Conservation (phyloP, 2,888 invertebrate species). For the Sphecodes monilicornis region DNA sequence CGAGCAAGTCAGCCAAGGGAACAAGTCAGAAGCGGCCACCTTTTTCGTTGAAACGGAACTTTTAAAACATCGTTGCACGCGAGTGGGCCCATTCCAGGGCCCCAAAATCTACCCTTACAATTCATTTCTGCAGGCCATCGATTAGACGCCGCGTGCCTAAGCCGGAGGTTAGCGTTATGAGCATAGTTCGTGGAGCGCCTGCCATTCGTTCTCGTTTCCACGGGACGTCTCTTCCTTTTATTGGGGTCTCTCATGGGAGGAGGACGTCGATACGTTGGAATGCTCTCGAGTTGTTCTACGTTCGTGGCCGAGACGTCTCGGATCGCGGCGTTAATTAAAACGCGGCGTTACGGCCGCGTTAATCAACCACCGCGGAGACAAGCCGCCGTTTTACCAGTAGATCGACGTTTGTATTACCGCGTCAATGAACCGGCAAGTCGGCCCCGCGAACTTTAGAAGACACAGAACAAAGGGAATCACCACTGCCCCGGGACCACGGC, state of each 20-base stretch:
- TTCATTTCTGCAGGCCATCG: conserved; percentile 54
- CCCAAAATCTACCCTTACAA: conserved; percentile 8
- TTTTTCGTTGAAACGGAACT: background rate
- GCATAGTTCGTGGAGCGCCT: conserved; percentile 25
- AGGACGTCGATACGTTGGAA: conserved; percentile 17
- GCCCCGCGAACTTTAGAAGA: conserved; percentile 5
- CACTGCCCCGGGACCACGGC: background rate
- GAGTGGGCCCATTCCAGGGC: background rate
- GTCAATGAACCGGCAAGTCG: conserved; percentile 19
- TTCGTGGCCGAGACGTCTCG: background rate
- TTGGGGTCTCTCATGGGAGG: background rate
- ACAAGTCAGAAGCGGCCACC: background rate
- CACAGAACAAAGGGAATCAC: conserved; percentile 44
- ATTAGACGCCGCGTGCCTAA: conserved; percentile 35
- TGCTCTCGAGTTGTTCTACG: background rate
- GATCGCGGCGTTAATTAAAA: conserved; percentile 43
- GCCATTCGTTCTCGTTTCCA: conserved; percentile 37
- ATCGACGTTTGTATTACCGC: conserved; percentile 35
- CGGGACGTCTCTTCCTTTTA: conserved; percentile 21
- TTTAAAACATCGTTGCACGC: background rate
- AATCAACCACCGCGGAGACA: conserved; percentile 29
- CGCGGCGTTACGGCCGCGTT: conserved; percentile 26
- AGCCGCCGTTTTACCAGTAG: background rate
- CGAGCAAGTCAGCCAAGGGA: background rate
- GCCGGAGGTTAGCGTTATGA: conserved; percentile 33